phyloP scores from a whole-genome alignment of 2,888 invertebrate genomes.

The Orthonevra nobilis region DNA sequence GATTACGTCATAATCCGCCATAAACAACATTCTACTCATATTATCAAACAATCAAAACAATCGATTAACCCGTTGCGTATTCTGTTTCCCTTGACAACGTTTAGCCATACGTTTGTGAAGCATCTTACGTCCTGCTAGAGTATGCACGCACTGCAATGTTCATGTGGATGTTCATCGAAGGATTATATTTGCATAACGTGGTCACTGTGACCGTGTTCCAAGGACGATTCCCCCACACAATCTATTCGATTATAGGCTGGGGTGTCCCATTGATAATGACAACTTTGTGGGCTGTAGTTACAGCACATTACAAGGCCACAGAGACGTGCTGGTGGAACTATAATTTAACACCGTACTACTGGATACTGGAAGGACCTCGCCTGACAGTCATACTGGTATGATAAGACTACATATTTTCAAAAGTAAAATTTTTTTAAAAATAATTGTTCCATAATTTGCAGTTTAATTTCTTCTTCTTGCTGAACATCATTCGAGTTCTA shows the following conservation, averaged over 20 bases:
- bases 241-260: slow-evolving; percentile 88
- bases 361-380: slow-evolving; percentile 95
- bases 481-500: slow-evolving; percentile 90
- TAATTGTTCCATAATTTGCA: slow-evolving; percentile 78
- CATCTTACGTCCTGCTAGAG: slow-evolving; percentile 89
- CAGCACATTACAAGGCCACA: slow-evolving; percentile 81
- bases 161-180: slow-evolving; percentile 98
- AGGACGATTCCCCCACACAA: slow-evolving; percentile 82
- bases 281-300: slow-evolving; percentile 85
- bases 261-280: slow-evolving; percentile 86
- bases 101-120: slow-evolving; percentile 90
- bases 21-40: background rate
- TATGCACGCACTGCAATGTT: slow-evolving; percentile 95
- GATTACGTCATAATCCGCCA: slow-evolving; percentile 2
- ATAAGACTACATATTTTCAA: background rate
- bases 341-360: slow-evolving; percentile 89
- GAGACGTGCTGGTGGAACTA: slow-evolving; percentile 89
- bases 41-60: slow-evolving; percentile 25
- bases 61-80: slow-evolving; percentile 31
- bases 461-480: slow-evolving; percentile 89
- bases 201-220: slow-evolving; percentile 88
- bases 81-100: slow-evolving; percentile 46
- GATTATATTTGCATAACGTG: slow-evolving; percentile 92
- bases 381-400: slow-evolving; percentile 89
- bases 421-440: too few species aligned